Base-by-base conservation (phyloP, 64 coral and sea anemone genomes). In the Actinia tenebrosa region DNA sequence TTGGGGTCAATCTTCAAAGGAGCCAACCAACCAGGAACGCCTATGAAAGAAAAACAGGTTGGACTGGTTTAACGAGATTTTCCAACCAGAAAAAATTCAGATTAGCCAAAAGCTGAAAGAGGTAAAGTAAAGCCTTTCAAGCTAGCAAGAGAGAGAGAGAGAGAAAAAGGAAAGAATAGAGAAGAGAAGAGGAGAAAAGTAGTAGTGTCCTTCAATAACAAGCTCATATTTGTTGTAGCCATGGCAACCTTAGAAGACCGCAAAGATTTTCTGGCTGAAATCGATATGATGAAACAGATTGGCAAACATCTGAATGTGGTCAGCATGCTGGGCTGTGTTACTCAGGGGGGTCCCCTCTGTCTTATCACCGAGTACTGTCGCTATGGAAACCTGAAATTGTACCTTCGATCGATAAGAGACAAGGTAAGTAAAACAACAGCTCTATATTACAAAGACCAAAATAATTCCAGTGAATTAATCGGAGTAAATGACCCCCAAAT, bases 291-390 rank as follows among this genome's bases (percentile, higher is more conserved):
- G 94, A 96, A 96, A 25, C 88, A 92, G 26, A 84, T 96, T 14
- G 91, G 91, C 4, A 96, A 96, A 84, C 94, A 96, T 44, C 85
- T 96, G 3, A 96, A 96, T 45, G 91, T 96, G 20, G 94, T 96
- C 71, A 96, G 94, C 55, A 96, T 96, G 47, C 63, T 96, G 88
- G 94, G 91, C 1, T 96, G 88, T 86, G 94, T 96, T 64, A 80
- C 92, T 0, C 84, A 53, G 8, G 88, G 88, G 13, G 91, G 88
- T 45, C 94, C 88, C 10, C 42, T 96, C 42, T 96, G 94, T 71
- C 94, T 96, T 22, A 89, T 96, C 23, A 96, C 91, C 1, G 94
- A 96, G 45, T 96, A 90, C 53, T 96, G 94, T 86, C 94, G 90
- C 19, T 87, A 93, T 88, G 94, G 94, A 44, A 91, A 96, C 88